Percentiles rank a stretch among this genome's conserved stretches.
Conservation (phyloP, 2,888 invertebrate species). For the Cremastinae sp. region DNA sequence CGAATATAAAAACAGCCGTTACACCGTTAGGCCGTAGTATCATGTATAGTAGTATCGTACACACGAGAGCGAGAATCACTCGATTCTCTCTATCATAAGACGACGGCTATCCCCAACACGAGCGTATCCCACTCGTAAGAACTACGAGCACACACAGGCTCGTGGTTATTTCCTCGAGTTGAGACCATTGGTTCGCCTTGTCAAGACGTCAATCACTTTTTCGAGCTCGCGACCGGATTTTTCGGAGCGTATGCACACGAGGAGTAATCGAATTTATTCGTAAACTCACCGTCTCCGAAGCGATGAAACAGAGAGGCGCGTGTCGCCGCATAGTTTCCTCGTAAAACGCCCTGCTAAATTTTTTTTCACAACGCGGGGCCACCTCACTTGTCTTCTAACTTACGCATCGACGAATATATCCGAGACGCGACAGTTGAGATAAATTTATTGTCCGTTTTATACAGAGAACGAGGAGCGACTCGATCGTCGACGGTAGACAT, state of each 20-base stretch:
- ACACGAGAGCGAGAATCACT: constrained; percentile 25
- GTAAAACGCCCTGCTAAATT: constrained; percentile 52
- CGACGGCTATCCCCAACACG: constrained; percentile 3
- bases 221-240: constrained; percentile 12
- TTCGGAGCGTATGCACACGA: not conserved
- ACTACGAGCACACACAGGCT: constrained; percentile 32
- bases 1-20: constrained; percentile 59
- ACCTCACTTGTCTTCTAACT: constrained; percentile 31
- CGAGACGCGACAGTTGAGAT: not conserved
- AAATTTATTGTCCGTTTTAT: not conserved
- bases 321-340: constrained; percentile 71
- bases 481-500: not conserved
- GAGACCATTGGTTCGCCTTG: constrained; percentile 55
- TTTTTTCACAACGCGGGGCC: constrained; percentile 45
- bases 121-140: constrained; percentile 59
- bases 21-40: constrained; percentile 55
- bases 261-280: constrained; percentile 50
- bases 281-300: constrained; percentile 71
- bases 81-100: constrained; percentile 18
- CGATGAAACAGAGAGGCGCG: constrained; percentile 65
- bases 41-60: constrained; percentile 42
- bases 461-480: not conserved
- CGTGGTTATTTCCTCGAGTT: constrained; percentile 22
- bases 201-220: constrained; percentile 60
- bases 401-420: constrained; percentile 21